These are phyloP conservation scores for Acridotheres tristis DNA, from an alignment of 2,797 vertebrate species.

Conservation along the genomic window DNA sequence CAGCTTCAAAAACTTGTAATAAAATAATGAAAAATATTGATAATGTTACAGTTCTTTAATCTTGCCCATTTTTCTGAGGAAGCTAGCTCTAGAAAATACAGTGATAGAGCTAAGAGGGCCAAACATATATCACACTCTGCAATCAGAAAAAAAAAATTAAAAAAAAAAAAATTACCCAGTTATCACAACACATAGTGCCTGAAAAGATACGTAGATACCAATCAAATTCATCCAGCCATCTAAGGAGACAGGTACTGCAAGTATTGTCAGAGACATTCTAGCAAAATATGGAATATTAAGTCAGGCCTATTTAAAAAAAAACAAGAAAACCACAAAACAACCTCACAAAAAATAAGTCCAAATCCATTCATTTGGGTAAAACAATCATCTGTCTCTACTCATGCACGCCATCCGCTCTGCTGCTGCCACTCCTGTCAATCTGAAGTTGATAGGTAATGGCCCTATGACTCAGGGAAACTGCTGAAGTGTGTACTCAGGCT, in stretches of 20 bases:
- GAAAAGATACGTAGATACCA: neutral
- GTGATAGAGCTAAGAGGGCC: neutral
- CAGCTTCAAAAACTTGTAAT: neutral
- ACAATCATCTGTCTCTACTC: constrained; percentile 75
- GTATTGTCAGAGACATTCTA: neutral
- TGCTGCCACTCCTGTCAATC: constrained; percentile 75
- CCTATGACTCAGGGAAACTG: constrained; percentile 77
- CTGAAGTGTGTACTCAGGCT: constrained; percentile 79
- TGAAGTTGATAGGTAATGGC: constrained; percentile 78
- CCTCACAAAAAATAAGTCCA: constrained; percentile 56
- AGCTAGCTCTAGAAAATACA: constrained; percentile 8
- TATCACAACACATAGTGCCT: neutral
- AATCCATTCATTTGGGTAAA: constrained; percentile 77
- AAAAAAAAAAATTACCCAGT: neutral
- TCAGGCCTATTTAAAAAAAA: neutral
- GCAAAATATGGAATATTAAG: constrained; percentile 4
- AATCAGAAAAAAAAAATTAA: neutral
- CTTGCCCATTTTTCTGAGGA: neutral
- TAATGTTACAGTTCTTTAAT: neutral
- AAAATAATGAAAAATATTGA: neutral
- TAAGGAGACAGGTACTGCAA: neutral
- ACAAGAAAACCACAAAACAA: neutral
- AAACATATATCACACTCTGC: neutral
- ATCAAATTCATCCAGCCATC: neutral
- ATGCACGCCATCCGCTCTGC: constrained; percentile 65